These are phyloP conservation scores for Cotesia vestalis DNA, from an alignment of 1,140 invertebrate genomes.

Conservation along the genomic window DNA sequence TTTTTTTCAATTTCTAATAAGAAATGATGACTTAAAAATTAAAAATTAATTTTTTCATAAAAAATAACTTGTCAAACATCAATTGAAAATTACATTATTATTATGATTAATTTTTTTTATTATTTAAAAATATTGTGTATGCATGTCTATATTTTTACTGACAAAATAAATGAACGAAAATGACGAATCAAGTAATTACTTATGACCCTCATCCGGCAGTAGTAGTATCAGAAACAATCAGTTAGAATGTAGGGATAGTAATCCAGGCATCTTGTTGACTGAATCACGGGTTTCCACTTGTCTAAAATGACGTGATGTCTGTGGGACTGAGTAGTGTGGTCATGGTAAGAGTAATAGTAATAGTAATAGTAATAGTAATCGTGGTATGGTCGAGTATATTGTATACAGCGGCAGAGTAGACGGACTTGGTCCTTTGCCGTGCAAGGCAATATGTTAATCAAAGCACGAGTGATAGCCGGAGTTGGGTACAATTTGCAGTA, in stretches of 20 bases:
- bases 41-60: no score
- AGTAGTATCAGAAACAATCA: not conserved
- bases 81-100: no score
- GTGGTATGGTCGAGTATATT: conserved; percentile 11
- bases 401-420: not conserved
- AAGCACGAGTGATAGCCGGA: conserved; percentile 48
- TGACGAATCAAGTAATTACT: not conserved
- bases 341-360: no score
- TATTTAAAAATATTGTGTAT: no score
- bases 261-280: conserved; percentile 16
- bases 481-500: conserved; percentile 49
- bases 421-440: conserved; percentile 27
- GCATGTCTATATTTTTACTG: no score
- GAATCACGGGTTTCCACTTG: conserved; percentile 1
- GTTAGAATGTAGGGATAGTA: conserved; percentile 1
- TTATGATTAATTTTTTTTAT: no score
- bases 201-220: no score
- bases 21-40: no score
- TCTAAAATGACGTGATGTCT: conserved; percentile 25
- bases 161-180: no score
- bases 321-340: conserved; percentile 10
- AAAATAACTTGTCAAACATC: no score
- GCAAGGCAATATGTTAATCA: conserved; percentile 53
- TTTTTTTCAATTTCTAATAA: no score
- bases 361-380: conserved; percentile 6